These are phyloP conservation scores for Apaloderma vittatum DNA, from an alignment of 2,113 vertebrate genomes.

Conservation along the genomic window DNA sequence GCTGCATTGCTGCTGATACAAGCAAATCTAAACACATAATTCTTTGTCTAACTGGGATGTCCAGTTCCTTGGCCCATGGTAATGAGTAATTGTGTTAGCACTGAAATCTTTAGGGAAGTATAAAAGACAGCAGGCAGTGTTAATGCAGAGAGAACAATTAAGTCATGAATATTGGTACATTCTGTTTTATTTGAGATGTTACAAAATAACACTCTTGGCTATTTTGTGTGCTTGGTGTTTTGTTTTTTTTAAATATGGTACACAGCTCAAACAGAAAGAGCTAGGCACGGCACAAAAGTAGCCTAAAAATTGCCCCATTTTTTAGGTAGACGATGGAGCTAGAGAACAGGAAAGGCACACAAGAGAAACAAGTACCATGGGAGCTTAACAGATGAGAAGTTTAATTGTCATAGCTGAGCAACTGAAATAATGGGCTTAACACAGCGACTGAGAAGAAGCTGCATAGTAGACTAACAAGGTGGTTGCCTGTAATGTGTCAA, in stretches of 20 bases:
- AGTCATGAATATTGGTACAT: background rate
- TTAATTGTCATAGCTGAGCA: slow-evolving; percentile 17
- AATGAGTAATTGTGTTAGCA: background rate
- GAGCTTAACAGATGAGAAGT: background rate
- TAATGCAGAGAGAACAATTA: background rate
- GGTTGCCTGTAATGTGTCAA: background rate
- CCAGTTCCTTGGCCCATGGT: background rate
- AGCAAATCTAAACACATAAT: background rate
- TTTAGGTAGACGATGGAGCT: background rate
- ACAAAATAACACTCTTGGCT: background rate
- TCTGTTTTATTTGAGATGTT: background rate
- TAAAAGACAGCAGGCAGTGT: background rate
- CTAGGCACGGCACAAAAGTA: background rate
- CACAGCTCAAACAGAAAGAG: background rate
- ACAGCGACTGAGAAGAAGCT: background rate
- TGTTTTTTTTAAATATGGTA: background rate
- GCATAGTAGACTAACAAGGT: slow-evolving; percentile 2
- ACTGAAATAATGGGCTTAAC: slow-evolving; percentile 23
- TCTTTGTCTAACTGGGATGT: background rate
- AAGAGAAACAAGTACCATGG: background rate
- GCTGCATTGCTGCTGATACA: background rate
- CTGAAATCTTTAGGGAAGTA: background rate
- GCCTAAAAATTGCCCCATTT: background rate
- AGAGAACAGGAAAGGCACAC: background rate
- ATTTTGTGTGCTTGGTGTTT: background rate